phyloP scores from a whole-genome alignment of 2,113 vertebrate genomes.

The Chlamydotis undulata region DNA sequence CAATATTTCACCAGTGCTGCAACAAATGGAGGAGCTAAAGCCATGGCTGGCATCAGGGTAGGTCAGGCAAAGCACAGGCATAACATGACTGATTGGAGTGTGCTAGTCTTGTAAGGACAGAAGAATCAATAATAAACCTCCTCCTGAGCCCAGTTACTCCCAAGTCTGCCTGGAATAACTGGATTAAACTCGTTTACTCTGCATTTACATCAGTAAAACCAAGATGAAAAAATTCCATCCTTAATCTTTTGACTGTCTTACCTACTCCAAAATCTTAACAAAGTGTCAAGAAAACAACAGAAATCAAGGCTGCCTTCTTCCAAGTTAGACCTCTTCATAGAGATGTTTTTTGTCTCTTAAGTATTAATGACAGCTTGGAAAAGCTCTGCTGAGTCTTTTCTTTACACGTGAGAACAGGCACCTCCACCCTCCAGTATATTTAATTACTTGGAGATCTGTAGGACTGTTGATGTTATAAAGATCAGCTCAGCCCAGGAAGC shows the following conservation, averaged over 20 bases:
- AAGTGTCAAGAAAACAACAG: background rate
- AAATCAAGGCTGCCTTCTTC: background rate
- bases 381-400: constrained; percentile 1
- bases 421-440: constrained; percentile 50
- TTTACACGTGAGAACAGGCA: constrained; percentile 35
- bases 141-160: background rate
- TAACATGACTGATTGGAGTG: background rate
- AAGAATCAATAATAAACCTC: background rate
- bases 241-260: background rate
- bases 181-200: background rate
- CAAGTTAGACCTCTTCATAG: background rate
- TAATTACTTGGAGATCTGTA: constrained; percentile 40
- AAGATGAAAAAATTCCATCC: background rate
- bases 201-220: background rate
- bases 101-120: background rate
- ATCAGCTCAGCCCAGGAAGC: constrained; percentile 10
- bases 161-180: background rate
- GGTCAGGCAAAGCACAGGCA: background rate
- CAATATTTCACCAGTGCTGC: background rate
- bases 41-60: too few relatives aligned
- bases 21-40: background rate
- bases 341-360: background rate
- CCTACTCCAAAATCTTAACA: background rate
- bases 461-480: constrained; percentile 31
- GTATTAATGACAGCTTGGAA: background rate